Evolutionary conservation across 2,113 vertebrate species (phyloP).

Genomic region (Phyllostomus discolor): DNA sequence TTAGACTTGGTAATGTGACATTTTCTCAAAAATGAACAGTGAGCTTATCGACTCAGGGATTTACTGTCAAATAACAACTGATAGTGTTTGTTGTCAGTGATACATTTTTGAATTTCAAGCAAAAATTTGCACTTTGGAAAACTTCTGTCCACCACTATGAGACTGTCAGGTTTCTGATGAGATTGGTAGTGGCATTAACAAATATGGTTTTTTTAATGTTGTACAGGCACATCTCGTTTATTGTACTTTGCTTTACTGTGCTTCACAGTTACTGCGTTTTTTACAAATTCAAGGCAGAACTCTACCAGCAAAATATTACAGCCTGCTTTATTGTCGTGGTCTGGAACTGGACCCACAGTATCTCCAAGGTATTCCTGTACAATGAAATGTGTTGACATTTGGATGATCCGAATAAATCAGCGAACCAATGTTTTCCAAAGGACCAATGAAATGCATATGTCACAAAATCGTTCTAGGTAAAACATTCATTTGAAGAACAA

Average conservation of each 20-base stretch:
- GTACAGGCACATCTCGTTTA: background rate
- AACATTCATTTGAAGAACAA: background rate
- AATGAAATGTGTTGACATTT: background rate
- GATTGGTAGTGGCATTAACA: background rate
- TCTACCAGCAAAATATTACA: background rate
- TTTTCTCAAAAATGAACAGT: too few relatives aligned
- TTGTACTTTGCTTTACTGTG: background rate
- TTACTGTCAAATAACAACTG: background rate
- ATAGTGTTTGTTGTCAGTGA: background rate
- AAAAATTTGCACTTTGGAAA: constrained; percentile 28
- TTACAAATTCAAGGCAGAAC: background rate
- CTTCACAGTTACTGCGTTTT: background rate
- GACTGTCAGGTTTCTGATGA: background rate
- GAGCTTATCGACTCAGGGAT: background rate
- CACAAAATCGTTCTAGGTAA: background rate
- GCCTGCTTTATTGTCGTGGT: background rate
- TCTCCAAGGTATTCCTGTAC: background rate
- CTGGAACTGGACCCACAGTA: background rate
- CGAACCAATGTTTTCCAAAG: constrained; percentile 22
- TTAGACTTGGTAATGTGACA: background rate
- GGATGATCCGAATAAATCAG: background rate
- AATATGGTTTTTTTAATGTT: background rate
- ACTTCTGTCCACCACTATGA: background rate
- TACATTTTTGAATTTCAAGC: background rate
- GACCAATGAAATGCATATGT: background rate